Evolutionary conservation across 1,140 invertebrate species (phyloP), one percentile per base, ranked within the genome.

Genomic region (Eciton burchellii): DNA sequence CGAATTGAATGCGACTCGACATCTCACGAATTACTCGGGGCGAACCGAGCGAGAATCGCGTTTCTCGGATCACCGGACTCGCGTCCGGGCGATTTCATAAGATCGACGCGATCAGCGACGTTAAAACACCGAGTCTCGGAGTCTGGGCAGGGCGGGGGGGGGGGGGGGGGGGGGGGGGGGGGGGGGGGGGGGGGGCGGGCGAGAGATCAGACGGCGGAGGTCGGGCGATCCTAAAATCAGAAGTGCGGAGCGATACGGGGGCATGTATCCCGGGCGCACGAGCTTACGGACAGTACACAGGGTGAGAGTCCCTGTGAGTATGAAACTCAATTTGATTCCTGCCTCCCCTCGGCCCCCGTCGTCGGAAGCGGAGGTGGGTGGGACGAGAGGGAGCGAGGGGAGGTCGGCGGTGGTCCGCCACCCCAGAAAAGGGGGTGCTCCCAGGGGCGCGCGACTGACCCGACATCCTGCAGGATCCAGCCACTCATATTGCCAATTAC

Each of bases 401-500:
- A 49, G 62, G 72, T 60, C 73, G 82, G 83, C 77, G 73, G 85
- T 76, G 82, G 77, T 83, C 74, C 84, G 83, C 89, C 84, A 88
- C 86, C 88, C 89, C 86, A 91, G 91, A 90, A 91, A 91, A 88
- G 89, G 89, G 90, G 89, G 73, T 91, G 85, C 85, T 93, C 92
- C 92, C 92, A 89, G 87, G 92, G 92, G 92, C 90, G 85, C 89
- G 91, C 91, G 91, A 93, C 91, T 93, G 92, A 93, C 92, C 92
- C 92, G 92, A 92, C 92, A 92, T 92, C 90, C 91, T 90, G 87
- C 89, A 89, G 92, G 90, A 93, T 93, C 91, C 91, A 92, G 91
- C 91, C 92, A 93, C 92, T 93, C 92, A 93, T 93, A 93, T 93
- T 93, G 92, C 92, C 92, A 93, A 93, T 93, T 93, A 93, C 92